Evolutionary conservation across 2,888 invertebrate genomes (phyloP).

Genomic region (Epiblema foenella): DNA sequence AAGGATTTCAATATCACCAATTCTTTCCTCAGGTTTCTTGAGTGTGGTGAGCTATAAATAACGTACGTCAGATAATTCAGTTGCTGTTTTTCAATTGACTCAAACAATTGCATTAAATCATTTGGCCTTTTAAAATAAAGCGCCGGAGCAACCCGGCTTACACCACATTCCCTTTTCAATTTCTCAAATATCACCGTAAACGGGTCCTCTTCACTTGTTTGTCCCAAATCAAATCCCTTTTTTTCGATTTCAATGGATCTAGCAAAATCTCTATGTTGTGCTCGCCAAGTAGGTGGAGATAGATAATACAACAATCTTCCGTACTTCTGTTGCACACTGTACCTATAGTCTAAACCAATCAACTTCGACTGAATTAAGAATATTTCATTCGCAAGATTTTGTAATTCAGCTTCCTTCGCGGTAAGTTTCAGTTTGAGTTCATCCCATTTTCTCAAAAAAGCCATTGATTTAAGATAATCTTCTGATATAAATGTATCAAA

Average conservation of each 20-base stretch:
- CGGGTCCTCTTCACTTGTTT: conserved; percentile 68
- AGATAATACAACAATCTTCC: conserved; percentile 88
- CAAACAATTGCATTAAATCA: conserved; percentile 84
- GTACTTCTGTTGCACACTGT: conserved; percentile 86
- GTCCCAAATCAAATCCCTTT: conserved; percentile 74
- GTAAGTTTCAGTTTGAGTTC: conserved; percentile 70
- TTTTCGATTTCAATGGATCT: conserved; percentile 75
- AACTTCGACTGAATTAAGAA: conserved; percentile 75
- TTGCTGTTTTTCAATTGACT: conserved; percentile 86
- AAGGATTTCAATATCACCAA: conserved; percentile 74
- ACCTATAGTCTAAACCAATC: conserved; percentile 86
- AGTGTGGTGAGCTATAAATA: conserved; percentile 82
- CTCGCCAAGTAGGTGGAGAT: conserved; percentile 86
- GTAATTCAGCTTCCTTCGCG: conserved; percentile 71
- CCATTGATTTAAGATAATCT: conserved; percentile 86
- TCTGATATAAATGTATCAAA: conserved; percentile 86
- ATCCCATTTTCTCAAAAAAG: conserved; percentile 80
- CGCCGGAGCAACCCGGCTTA: conserved; percentile 73
- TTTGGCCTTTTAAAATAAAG: conserved; percentile 84
- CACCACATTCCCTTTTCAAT: conserved; percentile 76
- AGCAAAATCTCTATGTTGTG: conserved; percentile 80
- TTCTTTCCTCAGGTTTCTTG: conserved; percentile 75
- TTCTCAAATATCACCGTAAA: conserved; percentile 73
- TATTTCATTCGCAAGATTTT: conserved; percentile 69
- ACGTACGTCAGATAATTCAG: conserved; percentile 86